Evolutionary conservation across 2,888 invertebrate genomes (phyloP).

Genomic region (Polylopha cassiicola): DNA sequence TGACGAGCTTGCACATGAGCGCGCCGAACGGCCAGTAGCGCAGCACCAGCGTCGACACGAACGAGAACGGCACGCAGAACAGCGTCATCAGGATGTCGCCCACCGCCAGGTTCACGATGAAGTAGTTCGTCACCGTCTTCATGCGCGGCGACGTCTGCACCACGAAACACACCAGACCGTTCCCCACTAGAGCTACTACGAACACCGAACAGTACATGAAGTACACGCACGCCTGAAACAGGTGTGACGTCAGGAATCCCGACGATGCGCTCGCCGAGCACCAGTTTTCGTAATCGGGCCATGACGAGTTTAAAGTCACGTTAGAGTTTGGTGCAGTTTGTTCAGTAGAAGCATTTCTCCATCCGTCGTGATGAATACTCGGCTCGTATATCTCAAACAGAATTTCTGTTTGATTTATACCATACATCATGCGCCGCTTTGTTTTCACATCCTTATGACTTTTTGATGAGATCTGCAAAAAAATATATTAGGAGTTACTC

Average conservation of each 20-base stretch:
- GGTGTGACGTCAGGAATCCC: constrained; percentile 54
- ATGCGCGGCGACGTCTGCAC: constrained; percentile 89
- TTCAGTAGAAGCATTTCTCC: constrained; percentile 27
- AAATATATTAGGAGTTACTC: too few species aligned
- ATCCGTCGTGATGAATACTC: constrained; percentile 30
- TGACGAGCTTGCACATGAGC: constrained; percentile 88
- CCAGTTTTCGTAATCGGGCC: constrained; percentile 40
- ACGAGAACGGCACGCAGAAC: constrained; percentile 94
- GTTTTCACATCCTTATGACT: constrained; percentile 19
- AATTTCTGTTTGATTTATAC: constrained; percentile 33
- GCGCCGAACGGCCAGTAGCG: constrained; percentile 94
- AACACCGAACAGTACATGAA: constrained; percentile 85
- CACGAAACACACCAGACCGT: constrained; percentile 90
- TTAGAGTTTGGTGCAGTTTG: constrained; percentile 32
- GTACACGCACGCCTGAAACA: constrained; percentile 82
- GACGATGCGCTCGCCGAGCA: constrained; percentile 38
- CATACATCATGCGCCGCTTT: constrained; percentile 45
- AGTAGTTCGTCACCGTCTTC: constrained; percentile 95
- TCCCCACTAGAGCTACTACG: constrained; percentile 83
- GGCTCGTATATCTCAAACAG: constrained; percentile 35
- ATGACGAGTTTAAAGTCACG: constrained; percentile 38
- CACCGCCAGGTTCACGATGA: constrained; percentile 91
- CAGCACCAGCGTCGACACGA: constrained; percentile 86
- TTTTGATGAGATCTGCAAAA: constrained; percentile 9
- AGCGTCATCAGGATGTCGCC: constrained; percentile 94